A percentile compares a stretch with the other conserved stretches of the same genome.
Conservation (phyloP, 2,113 vertebrate species). For the Cathartes aura region DNA sequence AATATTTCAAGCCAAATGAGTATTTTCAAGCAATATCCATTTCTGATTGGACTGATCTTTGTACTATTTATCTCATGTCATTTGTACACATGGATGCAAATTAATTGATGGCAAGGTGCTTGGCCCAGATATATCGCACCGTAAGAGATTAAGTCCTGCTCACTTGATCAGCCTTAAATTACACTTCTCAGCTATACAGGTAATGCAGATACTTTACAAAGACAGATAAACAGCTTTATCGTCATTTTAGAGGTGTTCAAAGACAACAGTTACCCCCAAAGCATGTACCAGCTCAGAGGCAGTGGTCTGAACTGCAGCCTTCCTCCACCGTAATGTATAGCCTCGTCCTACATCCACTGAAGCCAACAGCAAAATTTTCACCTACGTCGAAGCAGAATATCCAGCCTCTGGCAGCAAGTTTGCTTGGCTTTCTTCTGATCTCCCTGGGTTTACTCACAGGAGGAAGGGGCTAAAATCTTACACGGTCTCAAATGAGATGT, state of each 20-base stretch:
- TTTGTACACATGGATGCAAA: neutral
- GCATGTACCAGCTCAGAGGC: neutral
- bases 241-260: neutral
- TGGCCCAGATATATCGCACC: neutral
- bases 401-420: neutral
- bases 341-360: neutral
- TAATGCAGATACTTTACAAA: neutral
- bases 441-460: neutral
- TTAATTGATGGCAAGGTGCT: neutral
- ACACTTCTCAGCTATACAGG: neutral
- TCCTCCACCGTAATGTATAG: rapidly evolving
- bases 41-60: neutral
- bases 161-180: neutral
- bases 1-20: neutral
- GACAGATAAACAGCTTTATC: neutral
- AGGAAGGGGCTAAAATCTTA: neutral
- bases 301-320: neutral
- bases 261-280: neutral
- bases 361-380: neutral
- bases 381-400: neutral
- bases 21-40: neutral
- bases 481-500: neutral
- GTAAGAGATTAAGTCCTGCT: neutral
- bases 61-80: neutral
- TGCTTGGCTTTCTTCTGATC: neutral